Evolutionary conservation across 2,888 invertebrate genomes (phyloP).

Genomic region (Lithophane ornitopus): DNA sequence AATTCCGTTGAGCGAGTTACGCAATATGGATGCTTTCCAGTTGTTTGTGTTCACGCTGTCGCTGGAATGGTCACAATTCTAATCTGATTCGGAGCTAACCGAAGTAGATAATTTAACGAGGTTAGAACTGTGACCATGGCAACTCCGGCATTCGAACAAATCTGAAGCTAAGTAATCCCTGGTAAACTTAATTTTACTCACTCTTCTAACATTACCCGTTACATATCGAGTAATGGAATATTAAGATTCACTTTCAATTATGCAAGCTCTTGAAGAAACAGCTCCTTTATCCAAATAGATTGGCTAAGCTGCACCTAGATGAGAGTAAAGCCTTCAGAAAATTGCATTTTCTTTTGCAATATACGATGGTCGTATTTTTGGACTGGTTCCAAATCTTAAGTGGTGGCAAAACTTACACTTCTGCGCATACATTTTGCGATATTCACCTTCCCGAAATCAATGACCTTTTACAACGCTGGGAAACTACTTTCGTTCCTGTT

Average conservation of each 20-base stretch:
- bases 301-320: conserved; percentile 28
- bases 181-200: conserved; percentile 3
- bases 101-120: background rate
- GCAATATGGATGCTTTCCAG: background rate
- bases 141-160: background rate
- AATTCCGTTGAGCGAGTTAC: background rate
- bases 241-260: conserved; percentile 20
- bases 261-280: conserved; percentile 19
- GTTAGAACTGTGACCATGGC: conserved; percentile 4
- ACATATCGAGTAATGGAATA: conserved; percentile 6
- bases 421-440: conserved; percentile 34
- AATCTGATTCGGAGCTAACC: conserved; percentile 22
- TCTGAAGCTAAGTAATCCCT: background rate
- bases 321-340: conserved; percentile 36
- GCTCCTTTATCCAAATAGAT: conserved; percentile 17
- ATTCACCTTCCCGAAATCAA: conserved; percentile 42
- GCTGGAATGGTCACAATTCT: conserved; percentile 9
- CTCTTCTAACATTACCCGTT: conserved; percentile 3
- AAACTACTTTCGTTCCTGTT: background rate
- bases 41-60: background rate
- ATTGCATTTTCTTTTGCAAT: conserved; percentile 51
- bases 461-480: conserved; percentile 1
- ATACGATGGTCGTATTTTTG: conserved; percentile 49
- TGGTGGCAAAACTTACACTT: conserved; percentile 49
- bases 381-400: conserved; percentile 55